A percentile compares a stretch with the other conserved stretches of the same genome.
These are phyloP conservation scores for Pandemis corylana DNA, from an alignment of 2,888 invertebrate species.

Conservation along the genomic window DNA sequence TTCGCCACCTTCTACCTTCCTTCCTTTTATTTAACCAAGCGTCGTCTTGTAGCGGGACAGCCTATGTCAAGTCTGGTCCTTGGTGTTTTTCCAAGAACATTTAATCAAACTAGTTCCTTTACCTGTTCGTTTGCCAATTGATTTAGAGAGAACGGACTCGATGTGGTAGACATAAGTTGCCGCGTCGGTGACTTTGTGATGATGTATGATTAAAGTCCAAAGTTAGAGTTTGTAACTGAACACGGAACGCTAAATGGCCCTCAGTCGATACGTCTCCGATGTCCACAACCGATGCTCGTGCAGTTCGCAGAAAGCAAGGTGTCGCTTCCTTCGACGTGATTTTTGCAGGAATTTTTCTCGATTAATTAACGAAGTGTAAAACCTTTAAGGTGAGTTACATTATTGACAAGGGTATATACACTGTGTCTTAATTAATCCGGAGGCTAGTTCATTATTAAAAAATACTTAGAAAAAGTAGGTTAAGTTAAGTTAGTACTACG, in stretches of 20 bases:
- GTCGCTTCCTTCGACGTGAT: conserved; percentile 56
- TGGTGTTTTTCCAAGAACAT: too few relatives aligned
- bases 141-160: too few relatives aligned
- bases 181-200: neutral
- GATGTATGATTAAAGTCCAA: conserved; percentile 2
- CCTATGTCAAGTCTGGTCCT: too few relatives aligned
- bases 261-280: conserved; percentile 48
- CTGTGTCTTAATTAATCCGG: too few relatives aligned
- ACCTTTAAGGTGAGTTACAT: neutral
- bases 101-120: too few relatives aligned
- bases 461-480: too few relatives aligned
- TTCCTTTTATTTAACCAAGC: too few relatives aligned
- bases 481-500: too few relatives aligned
- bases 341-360: conserved; percentile 21
- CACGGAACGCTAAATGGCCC: conserved; percentile 15
- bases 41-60: too few relatives aligned
- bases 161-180: neutral
- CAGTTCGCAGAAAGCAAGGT: conserved; percentile 64
- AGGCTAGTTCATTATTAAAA: too few relatives aligned
- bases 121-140: too few relatives aligned
- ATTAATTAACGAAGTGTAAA: neutral
- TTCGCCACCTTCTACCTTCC: too few relatives aligned
- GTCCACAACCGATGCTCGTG: conserved; percentile 53
- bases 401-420: neutral
- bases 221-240: conserved; percentile 15